Percentiles rank a stretch among this genome's conserved stretches.
Evolutionary conservation across 2,888 invertebrate genomes (phyloP).

Genomic region (Ormyrus thymus): DNA sequence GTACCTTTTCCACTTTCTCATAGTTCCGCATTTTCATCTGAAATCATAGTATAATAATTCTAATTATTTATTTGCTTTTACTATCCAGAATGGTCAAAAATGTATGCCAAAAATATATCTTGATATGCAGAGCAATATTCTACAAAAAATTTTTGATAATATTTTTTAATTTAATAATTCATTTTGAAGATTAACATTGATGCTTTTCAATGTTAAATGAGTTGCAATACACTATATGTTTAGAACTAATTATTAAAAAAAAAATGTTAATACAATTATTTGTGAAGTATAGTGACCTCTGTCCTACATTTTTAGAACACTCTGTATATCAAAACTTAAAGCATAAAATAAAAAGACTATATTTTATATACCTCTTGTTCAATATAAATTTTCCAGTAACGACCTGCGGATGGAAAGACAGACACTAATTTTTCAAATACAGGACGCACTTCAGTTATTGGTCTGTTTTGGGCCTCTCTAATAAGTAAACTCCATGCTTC

Average conservation of each 20-base stretch:
- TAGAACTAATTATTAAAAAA: no score
- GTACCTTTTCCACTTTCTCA: conserved; percentile 99
- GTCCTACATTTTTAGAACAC: no score
- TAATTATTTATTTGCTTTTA: no score
- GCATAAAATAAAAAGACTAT: background rate
- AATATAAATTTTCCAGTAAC: conserved; percentile 99
- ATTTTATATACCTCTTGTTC: conserved; percentile 88
- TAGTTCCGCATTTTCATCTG: conserved; percentile 98
- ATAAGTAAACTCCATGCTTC: conserved; percentile 98
- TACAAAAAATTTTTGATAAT: background rate
- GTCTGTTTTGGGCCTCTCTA: conserved; percentile 91
- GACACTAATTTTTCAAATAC: conserved; percentile 96
- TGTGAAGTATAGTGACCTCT: no score
- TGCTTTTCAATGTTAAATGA: no score
- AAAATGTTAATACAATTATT: no score
- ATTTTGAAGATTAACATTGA: conserved; percentile 12
- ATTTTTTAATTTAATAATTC: conserved; percentile 55
- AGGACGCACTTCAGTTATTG: conserved; percentile 91
- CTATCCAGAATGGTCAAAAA: no score
- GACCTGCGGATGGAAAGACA: conserved; percentile 96
- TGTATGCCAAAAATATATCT: no score
- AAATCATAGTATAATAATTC: conserved; percentile 72
- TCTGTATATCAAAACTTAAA: background rate
- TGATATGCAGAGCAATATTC: background rate
- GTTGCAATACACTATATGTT: no score